Evolutionary conservation across 2,888 invertebrate species (phyloP), one percentile per base, ranked within the genome.

Genomic region (Bombylius major): DNA sequence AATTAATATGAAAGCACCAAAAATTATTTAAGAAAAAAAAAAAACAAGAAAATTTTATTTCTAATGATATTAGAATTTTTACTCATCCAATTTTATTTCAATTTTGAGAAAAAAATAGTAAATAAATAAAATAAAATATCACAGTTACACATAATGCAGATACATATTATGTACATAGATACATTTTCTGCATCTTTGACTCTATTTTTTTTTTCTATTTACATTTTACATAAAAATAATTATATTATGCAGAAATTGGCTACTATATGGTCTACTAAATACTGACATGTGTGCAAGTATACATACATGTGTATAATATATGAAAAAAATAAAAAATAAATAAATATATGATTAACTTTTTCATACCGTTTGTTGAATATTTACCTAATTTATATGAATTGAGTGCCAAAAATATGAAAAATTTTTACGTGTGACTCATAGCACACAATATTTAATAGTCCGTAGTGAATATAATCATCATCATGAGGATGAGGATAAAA

Each of bases 371-470:
- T 23, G 23, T 23, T 42, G 11, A 42, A 42, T 42, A 58, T 62
- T 60, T 60, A 58, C 56, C 58, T 58, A 59, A 61, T 61, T 62
- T 60, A 60, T 61, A 61, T 54, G 59, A 60, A 60, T 60, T 60
- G 58, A 62, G 59, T 62, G 62, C 62, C 62, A 62, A 59, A 62
- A 62, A 62, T 62, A 61, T 62, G 62, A 62, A 58, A 51, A 54
- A 51, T 50, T 23, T 23, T 23, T 47, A 44, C 34, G 33, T 52
- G 47, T 53, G 47, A 34, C 46, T 53, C 47, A 53, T 34, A 23
- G 47, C 11, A 31, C 23, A 47, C 44, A 52, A 32, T 53, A 47
- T 53, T 47, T 42, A 42, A 42, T 42, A 42, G 39, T 42, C 39
- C 39, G 12, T 42, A 42, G 23, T 23, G 23, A 23, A 23, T 23